Conservation (phyloP, 2,797 vertebrate genomes). For the Pseudocheirus occidentalis region DNA sequence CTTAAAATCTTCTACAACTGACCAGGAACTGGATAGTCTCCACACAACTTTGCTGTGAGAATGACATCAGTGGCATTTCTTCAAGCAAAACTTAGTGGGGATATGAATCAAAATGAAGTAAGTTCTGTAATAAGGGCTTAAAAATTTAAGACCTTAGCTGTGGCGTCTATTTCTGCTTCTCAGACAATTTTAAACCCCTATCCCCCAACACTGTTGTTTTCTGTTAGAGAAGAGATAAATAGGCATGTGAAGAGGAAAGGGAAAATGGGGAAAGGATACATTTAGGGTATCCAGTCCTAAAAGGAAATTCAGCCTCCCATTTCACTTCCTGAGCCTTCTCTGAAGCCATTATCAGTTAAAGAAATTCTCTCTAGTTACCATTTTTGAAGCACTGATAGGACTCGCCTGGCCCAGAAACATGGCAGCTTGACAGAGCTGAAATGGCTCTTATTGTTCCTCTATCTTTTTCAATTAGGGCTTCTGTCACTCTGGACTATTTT, state of each 20-base stretch:
- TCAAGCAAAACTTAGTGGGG: conserved; percentile 39
- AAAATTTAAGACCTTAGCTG: background rate
- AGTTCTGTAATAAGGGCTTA: background rate
- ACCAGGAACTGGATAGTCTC: conserved; percentile 19
- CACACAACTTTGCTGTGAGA: background rate
- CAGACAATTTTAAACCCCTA: conserved; percentile 5
- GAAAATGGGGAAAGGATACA: conserved; percentile 13
- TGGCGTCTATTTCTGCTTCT: conserved; percentile 33
- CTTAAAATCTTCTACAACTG: conserved; percentile 15
- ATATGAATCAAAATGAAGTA: conserved; percentile 12
- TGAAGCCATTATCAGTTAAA: conserved; percentile 33
- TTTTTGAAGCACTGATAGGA: conserved; percentile 55
- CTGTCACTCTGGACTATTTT: conserved; percentile 24
- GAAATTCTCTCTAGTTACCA: conserved; percentile 36
- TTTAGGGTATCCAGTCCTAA: conserved; percentile 31
- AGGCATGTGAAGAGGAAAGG: conserved; percentile 38
- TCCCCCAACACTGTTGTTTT: conserved; percentile 48
- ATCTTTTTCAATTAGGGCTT: conserved; percentile 28
- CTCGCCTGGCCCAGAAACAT: conserved; percentile 13
- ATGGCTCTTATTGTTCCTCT: conserved; percentile 43
- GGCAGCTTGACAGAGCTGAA: conserved; percentile 52
- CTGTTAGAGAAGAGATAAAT: conserved; percentile 51
- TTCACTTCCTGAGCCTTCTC: background rate
- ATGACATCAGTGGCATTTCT: background rate
- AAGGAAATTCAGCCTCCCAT: background rate